Conservation (phyloP, 2,888 invertebrate genomes). For the Patella pellucida region DNA sequence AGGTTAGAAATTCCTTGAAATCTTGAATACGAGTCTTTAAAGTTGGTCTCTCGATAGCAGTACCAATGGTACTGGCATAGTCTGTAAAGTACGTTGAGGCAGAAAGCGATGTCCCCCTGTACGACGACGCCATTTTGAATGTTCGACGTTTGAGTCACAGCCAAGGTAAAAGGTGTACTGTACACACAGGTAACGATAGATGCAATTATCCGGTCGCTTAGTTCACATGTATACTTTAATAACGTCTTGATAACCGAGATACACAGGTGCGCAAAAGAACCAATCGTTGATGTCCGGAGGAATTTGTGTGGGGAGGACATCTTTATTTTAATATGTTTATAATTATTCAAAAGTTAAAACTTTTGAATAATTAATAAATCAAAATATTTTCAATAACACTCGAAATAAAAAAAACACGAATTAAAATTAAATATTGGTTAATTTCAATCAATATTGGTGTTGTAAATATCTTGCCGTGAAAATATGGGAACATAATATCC, state of each 20-base stretch:
- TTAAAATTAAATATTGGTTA: no score
- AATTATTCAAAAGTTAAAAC: no score
- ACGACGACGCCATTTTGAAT: conserved; percentile 2
- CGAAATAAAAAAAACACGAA: no score
- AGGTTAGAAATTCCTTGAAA: background rate
- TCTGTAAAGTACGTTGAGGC: background rate
- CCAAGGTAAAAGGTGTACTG: background rate
- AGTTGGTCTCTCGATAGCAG: background rate
- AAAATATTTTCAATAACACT: no score
- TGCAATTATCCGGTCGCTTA: background rate
- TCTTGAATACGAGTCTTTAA: background rate
- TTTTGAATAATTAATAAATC: no score
- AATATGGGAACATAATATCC: no score
- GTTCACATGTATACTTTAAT: background rate
- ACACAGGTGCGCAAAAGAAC: background rate
- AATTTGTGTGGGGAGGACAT: no score
- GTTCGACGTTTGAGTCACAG: background rate
- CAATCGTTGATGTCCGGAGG: background rate
- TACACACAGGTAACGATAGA: background rate
- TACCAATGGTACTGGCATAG: background rate
- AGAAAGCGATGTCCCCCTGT: background rate
- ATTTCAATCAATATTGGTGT: no score
- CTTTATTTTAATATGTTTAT: no score
- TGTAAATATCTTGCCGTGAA: no score
- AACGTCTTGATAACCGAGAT: background rate